phyloP scores from a whole-genome alignment of 37 sponge, comb jelly and placozoan genomes.

The Diacarnus erythraeanus region DNA sequence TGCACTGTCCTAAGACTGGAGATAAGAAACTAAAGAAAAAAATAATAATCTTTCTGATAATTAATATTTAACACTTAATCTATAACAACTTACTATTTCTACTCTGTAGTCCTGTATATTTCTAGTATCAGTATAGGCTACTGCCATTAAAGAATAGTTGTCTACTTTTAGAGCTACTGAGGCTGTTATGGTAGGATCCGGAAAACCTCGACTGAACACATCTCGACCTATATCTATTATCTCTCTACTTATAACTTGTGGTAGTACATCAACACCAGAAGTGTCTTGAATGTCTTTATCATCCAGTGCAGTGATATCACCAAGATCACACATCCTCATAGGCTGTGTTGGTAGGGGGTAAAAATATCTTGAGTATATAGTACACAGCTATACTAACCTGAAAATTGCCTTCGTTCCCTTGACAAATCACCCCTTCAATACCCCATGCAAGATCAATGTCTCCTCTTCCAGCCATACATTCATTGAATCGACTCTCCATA shows the following conservation, averaged over 20 bases:
- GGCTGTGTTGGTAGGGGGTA: not conserved
- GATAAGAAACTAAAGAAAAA: not conserved
- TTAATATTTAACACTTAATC: too few species aligned
- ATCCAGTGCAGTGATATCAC: too few species aligned
- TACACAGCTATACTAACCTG: too few species aligned
- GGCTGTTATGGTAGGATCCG: not conserved
- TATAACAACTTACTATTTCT: too few species aligned
- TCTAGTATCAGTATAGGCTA: not conserved
- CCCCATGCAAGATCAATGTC: not conserved
- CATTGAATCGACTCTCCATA: slow-evolving; percentile 8
- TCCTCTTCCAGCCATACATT: not conserved
- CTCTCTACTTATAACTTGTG: too few species aligned
- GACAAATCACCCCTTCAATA: not conserved
- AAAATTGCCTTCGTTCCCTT: not conserved
- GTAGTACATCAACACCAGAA: too few species aligned
- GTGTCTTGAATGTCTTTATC: too few species aligned
- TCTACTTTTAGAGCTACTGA: not conserved
- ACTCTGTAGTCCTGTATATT: too few species aligned
- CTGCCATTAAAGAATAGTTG: not conserved
- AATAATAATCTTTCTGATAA: too few species aligned
- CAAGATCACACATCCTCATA: not conserved
- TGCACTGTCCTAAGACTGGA: not conserved
- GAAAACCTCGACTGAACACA: not conserved
- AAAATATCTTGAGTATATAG: too few species aligned
- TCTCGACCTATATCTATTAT: not conserved